Conservation (phyloP, 1,140 invertebrate species). For the Trialeurodes vaporariorum region DNA sequence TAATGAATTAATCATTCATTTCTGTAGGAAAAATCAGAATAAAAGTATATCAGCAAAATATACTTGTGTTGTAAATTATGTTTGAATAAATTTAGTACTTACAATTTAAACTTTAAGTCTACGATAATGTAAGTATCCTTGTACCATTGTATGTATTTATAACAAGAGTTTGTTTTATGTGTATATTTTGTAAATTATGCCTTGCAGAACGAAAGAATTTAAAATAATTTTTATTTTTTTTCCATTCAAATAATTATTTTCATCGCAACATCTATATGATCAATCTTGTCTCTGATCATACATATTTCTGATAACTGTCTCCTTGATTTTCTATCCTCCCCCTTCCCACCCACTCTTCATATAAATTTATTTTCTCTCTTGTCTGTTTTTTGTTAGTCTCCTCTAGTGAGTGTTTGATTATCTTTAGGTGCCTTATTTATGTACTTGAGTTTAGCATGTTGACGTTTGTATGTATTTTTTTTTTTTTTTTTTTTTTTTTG, state of each 20-base stretch:
- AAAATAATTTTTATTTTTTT: background rate
- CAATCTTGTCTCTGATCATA: background rate
- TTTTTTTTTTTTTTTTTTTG: too few species aligned
- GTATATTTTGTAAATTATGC: background rate
- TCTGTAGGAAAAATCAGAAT: too few species aligned
- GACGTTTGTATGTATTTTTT: background rate
- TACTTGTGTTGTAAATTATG: background rate
- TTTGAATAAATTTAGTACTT: background rate
- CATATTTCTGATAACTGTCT: too few species aligned
- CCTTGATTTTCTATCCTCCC: too few species aligned
- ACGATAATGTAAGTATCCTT: background rate
- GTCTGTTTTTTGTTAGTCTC: background rate
- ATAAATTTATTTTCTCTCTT: too few species aligned
- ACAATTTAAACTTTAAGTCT: background rate
- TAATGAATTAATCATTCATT: too few species aligned
- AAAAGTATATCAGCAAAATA: too few species aligned
- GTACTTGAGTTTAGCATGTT: background rate
- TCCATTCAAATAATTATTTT: background rate
- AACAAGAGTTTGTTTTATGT: background rate
- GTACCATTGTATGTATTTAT: background rate
- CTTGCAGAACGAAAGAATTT: background rate
- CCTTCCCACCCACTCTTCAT: too few species aligned
- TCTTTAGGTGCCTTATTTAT: background rate
- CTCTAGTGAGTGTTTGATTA: background rate
- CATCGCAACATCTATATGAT: background rate